Percentiles rank a stretch among this genome's conserved stretches.
phyloP scores from a whole-genome alignment of 2,797 vertebrate genomes.

The Lepus oiostolus region DNA sequence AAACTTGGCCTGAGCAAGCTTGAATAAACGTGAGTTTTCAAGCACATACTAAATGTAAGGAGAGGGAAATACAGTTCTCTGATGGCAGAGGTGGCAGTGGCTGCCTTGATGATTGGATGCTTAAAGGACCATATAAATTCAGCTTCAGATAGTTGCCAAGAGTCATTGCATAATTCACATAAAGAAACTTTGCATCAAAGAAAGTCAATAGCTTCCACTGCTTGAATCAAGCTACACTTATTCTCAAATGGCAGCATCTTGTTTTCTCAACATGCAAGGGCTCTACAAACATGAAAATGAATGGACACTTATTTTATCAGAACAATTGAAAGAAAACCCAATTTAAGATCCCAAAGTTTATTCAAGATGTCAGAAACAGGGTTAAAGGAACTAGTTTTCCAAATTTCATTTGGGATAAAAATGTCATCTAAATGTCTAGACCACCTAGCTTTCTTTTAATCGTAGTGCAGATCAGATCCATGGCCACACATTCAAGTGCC shows the following conservation, averaged over 20 bases:
- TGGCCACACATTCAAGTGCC: not conserved
- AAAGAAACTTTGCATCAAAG: slow-evolving; percentile 59
- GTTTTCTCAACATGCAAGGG: not conserved
- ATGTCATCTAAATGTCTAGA: not conserved
- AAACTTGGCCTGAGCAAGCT: slow-evolving; percentile 76
- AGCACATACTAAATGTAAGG: slow-evolving; percentile 69
- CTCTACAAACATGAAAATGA: not conserved
- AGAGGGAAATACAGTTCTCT: slow-evolving; percentile 75
- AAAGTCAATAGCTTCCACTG: slow-evolving; percentile 43
- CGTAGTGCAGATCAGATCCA: not conserved
- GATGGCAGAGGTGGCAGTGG: slow-evolving; percentile 65
- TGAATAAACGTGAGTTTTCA: slow-evolving; percentile 78
- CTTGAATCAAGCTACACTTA: slow-evolving; percentile 39
- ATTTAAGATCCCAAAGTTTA: not conserved
- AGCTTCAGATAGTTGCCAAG: slow-evolving; percentile 71
- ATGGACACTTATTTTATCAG: not conserved
- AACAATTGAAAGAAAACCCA: slow-evolving; percentile 30
- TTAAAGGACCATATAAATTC: slow-evolving; percentile 81
- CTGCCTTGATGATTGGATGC: slow-evolving; percentile 67
- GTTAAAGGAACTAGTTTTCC: not conserved
- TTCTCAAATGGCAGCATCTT: slow-evolving; percentile 21
- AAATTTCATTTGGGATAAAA: not conserved
- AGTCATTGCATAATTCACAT: slow-evolving; percentile 76
- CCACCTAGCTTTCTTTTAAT: not conserved
- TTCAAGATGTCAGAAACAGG: not conserved